A percentile compares a stretch with the other conserved stretches of the same genome.
phyloP scores from a whole-genome alignment of 2,888 invertebrate genomes.

The Lypha dubia region DNA sequence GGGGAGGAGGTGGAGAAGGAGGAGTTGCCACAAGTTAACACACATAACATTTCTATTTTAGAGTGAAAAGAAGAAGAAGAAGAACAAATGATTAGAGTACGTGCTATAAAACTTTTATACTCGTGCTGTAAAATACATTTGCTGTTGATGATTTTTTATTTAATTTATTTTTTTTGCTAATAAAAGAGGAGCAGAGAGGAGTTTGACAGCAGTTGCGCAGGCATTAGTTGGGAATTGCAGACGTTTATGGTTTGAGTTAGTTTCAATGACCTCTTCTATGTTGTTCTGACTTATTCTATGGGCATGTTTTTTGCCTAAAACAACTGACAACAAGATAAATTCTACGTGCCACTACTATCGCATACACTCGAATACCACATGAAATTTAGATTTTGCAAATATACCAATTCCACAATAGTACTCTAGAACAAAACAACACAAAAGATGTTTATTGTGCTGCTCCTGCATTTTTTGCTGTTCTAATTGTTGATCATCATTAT shows the following conservation, averaged over 20 bases:
- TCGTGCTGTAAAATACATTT: slow-evolving; percentile 34
- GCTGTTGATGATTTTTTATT: neutral
- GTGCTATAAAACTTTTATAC: slow-evolving; percentile 36
- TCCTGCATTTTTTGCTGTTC: slow-evolving; percentile 26
- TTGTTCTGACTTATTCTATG: slow-evolving; percentile 6
- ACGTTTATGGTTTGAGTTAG: slow-evolving; percentile 70
- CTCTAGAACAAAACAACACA: slow-evolving; percentile 9
- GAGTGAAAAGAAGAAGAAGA: slow-evolving; percentile 7
- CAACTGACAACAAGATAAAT: neutral
- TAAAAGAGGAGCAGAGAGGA: neutral
- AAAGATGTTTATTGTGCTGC: slow-evolving; percentile 11
- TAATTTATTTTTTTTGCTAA: too few species aligned
- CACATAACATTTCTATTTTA: slow-evolving; percentile 10
- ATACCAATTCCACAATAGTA: slow-evolving; percentile 43
- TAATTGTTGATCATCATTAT: neutral
- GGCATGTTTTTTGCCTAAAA: slow-evolving; percentile 9
- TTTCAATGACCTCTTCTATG: slow-evolving; percentile 71
- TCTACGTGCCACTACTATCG: slow-evolving; percentile 13
- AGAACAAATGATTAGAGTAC: slow-evolving; percentile 16
- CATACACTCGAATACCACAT: slow-evolving; percentile 15
- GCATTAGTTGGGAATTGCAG: slow-evolving; percentile 59
- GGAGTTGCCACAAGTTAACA: slow-evolving; percentile 13
- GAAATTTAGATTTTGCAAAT: slow-evolving; percentile 44
- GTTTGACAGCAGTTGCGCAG: neutral
- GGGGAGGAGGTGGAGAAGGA: neutral